These are phyloP conservation scores for Matsumurasca onukii DNA, from an alignment of 1,140 invertebrate species.

Conservation along the genomic window DNA sequence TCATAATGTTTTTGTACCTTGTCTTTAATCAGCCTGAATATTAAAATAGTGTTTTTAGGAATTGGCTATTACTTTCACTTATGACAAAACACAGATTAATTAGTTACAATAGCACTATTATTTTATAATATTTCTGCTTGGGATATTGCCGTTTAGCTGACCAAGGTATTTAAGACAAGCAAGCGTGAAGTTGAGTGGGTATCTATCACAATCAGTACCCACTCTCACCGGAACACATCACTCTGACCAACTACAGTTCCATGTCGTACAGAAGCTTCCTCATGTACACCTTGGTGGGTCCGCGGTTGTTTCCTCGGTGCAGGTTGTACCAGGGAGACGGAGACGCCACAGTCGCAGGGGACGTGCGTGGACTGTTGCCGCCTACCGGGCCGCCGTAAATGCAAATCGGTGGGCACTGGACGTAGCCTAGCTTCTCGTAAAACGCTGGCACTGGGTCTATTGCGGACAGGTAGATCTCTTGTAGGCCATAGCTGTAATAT, in stretches of 20 bases:
- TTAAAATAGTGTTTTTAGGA: too few relatives aligned
- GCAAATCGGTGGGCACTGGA: slow-evolving; percentile 42
- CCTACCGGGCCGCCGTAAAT: slow-evolving; percentile 38
- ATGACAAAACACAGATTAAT: too few relatives aligned
- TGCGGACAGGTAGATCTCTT: slow-evolving; percentile 19
- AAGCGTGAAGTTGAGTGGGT: too few relatives aligned
- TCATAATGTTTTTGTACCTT: too few relatives aligned
- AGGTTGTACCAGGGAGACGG: slow-evolving; percentile 27
- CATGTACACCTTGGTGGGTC: slow-evolving; percentile 11
- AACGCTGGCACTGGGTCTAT: slow-evolving; percentile 39
- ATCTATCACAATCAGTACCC: too few relatives aligned
- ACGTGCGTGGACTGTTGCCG: slow-evolving; percentile 20
- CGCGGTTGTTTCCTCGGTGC: neutral
- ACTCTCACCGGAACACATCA: too few relatives aligned
- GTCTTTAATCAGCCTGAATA: too few relatives aligned
- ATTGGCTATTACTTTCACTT: too few relatives aligned
- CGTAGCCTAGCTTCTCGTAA: slow-evolving; percentile 46
- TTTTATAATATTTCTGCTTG: too few relatives aligned
- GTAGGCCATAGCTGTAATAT: slow-evolving; percentile 7
- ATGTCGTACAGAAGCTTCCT: slow-evolving; percentile 1
- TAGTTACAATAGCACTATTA: too few relatives aligned
- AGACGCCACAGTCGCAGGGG: slow-evolving; percentile 27
- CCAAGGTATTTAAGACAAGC: too few relatives aligned
- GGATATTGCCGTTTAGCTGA: too few relatives aligned
- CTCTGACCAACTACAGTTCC: neutral